Evolutionary conservation across 1,140 invertebrate species (phyloP).

Genomic region (Zeugodacus cucurbitae): DNA sequence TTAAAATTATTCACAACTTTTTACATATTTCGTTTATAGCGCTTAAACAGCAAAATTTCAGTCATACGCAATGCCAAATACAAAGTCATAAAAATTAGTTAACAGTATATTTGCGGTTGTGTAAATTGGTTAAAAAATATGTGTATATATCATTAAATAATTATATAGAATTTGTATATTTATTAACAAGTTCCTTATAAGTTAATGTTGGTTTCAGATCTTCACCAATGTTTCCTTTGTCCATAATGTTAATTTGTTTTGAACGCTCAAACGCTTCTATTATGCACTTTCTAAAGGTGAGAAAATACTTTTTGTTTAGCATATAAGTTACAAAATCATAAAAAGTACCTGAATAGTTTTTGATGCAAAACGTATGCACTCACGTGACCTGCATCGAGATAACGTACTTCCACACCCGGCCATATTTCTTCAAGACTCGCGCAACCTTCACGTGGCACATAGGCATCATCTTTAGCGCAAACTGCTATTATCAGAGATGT

Average conservation of each 20-base stretch:
- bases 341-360: constrained; percentile 82
- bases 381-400: constrained; percentile 91
- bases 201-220: constrained; percentile 49
- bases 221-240: constrained; percentile 43
- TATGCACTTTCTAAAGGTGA: constrained; percentile 71
- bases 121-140: constrained; percentile 9
- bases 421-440: constrained; percentile 87
- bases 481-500: constrained; percentile 87
- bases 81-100: background rate
- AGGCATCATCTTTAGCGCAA: constrained; percentile 90
- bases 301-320: background rate
- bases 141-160: constrained; percentile 14
- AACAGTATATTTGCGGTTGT: constrained; percentile 14
- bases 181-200: constrained; percentile 51
- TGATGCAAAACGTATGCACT: constrained; percentile 89
- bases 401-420: constrained; percentile 90
- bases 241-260: constrained; percentile 66
- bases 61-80: background rate
- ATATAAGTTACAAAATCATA: background rate
- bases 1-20: background rate
- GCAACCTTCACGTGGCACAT: constrained; percentile 88
- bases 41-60: background rate
- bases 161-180: constrained; percentile 49
- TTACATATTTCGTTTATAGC: background rate
- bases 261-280: constrained; percentile 73